phyloP scores from a whole-genome alignment of 2,113 vertebrate genomes.

The Gallinago paraguaiae region DNA sequence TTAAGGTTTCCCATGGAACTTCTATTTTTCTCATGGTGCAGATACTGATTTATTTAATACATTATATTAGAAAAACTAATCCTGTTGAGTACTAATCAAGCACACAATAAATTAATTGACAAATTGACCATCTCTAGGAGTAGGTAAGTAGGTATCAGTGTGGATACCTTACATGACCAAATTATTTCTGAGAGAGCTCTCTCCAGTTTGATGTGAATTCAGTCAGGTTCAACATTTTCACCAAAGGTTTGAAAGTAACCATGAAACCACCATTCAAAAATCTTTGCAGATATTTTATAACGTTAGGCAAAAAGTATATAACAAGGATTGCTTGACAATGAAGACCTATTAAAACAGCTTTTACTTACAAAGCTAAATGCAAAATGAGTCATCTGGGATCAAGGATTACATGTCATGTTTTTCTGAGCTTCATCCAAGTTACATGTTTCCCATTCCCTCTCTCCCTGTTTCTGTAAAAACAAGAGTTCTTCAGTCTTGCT shows the following conservation, averaged over 20 bases:
- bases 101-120: not conserved
- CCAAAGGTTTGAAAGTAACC: not conserved
- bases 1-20: not conserved
- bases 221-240: not conserved
- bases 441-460: rapidly evolving
- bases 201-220: not conserved
- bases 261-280: not conserved
- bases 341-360: not conserved
- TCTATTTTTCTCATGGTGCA: not conserved
- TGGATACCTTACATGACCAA: not conserved
- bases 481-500: not conserved
- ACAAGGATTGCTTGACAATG: not conserved
- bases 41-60: not conserved
- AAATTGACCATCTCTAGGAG: not conserved
- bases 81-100: not conserved
- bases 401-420: not conserved
- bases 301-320: not conserved
- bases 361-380: not conserved
- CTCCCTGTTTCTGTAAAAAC: not conserved
- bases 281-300: not conserved
- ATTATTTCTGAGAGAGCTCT: not conserved
- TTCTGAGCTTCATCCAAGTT: not conserved
- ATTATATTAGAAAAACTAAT: not conserved
- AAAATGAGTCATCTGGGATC: not conserved
- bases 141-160: not conserved